Base-by-base conservation (phyloP, 2,888 invertebrate genomes). In the Scelioninae gen. 2 region DNA sequence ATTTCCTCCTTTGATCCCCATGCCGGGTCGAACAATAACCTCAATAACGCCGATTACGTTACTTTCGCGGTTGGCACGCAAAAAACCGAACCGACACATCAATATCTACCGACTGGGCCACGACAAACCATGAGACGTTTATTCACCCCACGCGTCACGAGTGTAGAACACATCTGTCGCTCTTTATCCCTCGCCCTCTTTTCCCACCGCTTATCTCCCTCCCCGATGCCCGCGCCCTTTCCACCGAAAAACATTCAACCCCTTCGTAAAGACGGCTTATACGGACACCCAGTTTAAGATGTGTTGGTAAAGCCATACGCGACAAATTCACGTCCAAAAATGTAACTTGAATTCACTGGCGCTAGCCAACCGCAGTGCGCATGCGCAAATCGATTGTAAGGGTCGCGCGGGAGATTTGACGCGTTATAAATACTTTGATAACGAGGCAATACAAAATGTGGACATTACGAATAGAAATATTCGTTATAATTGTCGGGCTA, bases 151-250 rank as follows among this genome's bases (percentile, higher is more conserved):
- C 43, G 55, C 53, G 52, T 57, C 57, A 58, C 58, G 46, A 37
- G 48, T 72, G 67, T 72, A 16, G 41, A 39, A 53, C 71, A 65
- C 71, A 72, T 72, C 71, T 67, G 72, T 50, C 72, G 72, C 61
- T 50, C 72, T 67, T 72, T 65, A 55, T 72, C 55, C 55, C 61
- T 61, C 50, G 61, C 43, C 65, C 72, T 48, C 50, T 55, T 41
- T 61, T 41, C 13, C 53, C 31, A 46, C 37, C 53, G 39, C 45
- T 64, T 46, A 57, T 41, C 64, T 45, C 43, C 61, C 55, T 53
- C 72, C 43, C 41, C 57, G 33, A 3, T 39, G 48, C 33, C 41
- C 48, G 39, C 37, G 58, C 71, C 71, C 45, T 57, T 65, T 53
- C 52, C 45, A 58, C 19, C 2, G 53, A 41, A 64, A 70, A 65